phyloP scores from a whole-genome alignment of 2,797 vertebrate genomes.

The Dryobates pubescens region DNA sequence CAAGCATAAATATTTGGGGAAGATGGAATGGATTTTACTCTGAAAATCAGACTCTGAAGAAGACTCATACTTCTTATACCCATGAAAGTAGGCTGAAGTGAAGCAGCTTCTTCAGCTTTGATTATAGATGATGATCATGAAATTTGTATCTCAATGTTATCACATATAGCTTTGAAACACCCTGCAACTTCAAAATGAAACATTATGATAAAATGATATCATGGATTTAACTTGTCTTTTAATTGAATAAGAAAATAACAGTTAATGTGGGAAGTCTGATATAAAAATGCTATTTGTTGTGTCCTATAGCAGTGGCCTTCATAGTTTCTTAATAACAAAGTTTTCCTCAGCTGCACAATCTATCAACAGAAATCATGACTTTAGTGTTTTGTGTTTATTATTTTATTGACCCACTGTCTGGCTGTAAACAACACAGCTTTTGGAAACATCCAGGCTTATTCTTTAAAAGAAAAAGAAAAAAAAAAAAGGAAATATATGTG shows the following conservation, averaged over 20 bases:
- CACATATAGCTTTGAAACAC: not conserved
- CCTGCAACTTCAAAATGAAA: not conserved
- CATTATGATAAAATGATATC: not conserved
- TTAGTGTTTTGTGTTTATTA: constrained; percentile 60
- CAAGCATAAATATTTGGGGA: not conserved
- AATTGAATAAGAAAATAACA: not conserved
- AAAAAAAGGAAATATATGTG: not conserved
- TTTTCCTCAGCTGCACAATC: constrained; percentile 51
- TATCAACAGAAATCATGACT: constrained; percentile 50
- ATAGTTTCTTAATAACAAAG: constrained; percentile 40
- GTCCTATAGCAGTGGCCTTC: not conserved
- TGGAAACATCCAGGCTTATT: constrained; percentile 11
- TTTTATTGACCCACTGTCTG: constrained; percentile 54
- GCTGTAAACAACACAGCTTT: constrained; percentile 50
- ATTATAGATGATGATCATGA: not conserved
- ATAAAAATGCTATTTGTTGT: not conserved
- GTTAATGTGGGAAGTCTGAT: not conserved
- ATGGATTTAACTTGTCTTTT: not conserved
- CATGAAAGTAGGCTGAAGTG: not conserved
- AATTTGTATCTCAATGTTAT: not conserved
- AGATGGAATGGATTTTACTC: not conserved
- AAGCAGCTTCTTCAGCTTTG: not conserved
- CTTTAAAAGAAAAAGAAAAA: not conserved
- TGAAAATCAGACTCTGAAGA: not conserved
- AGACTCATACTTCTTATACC: not conserved